Percentiles rank a stretch among this genome's conserved stretches.
Conservation (phyloP, 2,113 vertebrate species). For the Bolborhynchus lineola region DNA sequence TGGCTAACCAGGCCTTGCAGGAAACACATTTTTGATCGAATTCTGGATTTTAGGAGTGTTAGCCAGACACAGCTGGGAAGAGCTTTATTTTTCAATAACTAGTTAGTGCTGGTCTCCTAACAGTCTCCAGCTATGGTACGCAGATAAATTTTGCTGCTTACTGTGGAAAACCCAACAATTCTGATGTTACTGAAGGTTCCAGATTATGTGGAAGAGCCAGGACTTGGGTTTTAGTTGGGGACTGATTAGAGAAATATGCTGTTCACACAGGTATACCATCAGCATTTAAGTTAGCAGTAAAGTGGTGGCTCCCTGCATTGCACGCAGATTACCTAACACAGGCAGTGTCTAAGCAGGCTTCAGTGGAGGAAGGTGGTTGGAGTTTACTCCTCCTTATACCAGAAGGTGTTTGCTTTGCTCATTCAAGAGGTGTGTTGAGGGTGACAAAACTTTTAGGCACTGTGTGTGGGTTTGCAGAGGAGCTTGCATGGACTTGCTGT, state of each 20-base stretch:
- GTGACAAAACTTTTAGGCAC: not conserved
- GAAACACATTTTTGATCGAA: not conserved
- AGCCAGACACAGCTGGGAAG: not conserved
- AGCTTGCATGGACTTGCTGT: not conserved
- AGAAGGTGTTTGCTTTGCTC: not conserved
- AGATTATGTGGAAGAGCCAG: not conserved
- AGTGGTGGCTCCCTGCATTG: not conserved
- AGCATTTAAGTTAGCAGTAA: fast-evolving
- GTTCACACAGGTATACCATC: not conserved
- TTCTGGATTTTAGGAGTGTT: not conserved
- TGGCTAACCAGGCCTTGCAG: not conserved
- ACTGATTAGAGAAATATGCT: not conserved
- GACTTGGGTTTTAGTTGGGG: not conserved
- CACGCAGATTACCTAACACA: not conserved
- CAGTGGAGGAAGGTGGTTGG: not conserved
- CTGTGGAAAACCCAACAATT: not conserved
- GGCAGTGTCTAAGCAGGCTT: not conserved
- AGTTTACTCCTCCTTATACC: not conserved
- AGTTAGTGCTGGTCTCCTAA: not conserved
- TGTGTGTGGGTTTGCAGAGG: not conserved
- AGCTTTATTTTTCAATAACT: not conserved
- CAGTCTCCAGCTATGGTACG: not conserved
- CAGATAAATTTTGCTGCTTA: not conserved
- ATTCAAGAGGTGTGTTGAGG: not conserved
- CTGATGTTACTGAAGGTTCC: not conserved